Percentiles rank a stretch among this genome's conserved stretches.
phyloP scores from a whole-genome alignment of 30 jellyfish, hydroid and myxozoan species.

The Cassiopea xamachana region DNA sequence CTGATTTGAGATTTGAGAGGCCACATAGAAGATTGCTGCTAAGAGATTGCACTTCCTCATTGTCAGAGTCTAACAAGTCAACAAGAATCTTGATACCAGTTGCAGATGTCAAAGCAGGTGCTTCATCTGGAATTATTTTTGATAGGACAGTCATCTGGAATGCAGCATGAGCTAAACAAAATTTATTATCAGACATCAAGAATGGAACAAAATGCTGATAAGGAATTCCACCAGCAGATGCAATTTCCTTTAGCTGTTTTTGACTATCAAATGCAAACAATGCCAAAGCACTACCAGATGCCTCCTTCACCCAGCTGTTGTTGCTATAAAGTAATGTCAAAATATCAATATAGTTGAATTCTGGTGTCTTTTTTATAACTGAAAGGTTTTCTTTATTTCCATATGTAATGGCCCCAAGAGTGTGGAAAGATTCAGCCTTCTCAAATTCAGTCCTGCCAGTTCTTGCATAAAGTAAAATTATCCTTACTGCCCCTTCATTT shows the following conservation, averaged over 20 bases:
- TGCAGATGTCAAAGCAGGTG: conserved; percentile 73
- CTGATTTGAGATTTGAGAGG: conserved; percentile 54
- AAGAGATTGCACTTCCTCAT: conserved; percentile 57
- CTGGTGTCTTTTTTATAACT: conserved; percentile 20
- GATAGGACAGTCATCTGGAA: conserved; percentile 69
- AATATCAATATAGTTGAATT: conserved; percentile 52
- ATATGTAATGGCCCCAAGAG: conserved; percentile 65
- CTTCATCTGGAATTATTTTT: conserved; percentile 61
- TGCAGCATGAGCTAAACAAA: conserved; percentile 64
- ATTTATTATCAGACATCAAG: conserved; percentile 40
- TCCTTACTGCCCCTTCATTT: conserved; percentile 63
- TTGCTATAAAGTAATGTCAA: conserved; percentile 41
- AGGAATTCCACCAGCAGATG: conserved; percentile 65
- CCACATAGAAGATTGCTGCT: conserved; percentile 59
- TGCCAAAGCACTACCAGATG: conserved; percentile 67
- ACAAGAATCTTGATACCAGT: conserved; percentile 69
- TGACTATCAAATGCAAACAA: conserved; percentile 55
- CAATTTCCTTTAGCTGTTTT: conserved; percentile 33
- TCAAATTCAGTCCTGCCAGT: conserved; percentile 46
- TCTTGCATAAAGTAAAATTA: conserved; percentile 39
- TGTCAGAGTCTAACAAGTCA: conserved; percentile 44
- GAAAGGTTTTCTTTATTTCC: conserved; percentile 55
- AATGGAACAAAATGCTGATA: conserved; percentile 68
- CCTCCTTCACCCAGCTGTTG: conserved; percentile 37
- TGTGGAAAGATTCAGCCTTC: conserved; percentile 60